Base-by-base conservation (phyloP, 1,140 invertebrate genomes). In the Propsilocerus akamusi region DNA sequence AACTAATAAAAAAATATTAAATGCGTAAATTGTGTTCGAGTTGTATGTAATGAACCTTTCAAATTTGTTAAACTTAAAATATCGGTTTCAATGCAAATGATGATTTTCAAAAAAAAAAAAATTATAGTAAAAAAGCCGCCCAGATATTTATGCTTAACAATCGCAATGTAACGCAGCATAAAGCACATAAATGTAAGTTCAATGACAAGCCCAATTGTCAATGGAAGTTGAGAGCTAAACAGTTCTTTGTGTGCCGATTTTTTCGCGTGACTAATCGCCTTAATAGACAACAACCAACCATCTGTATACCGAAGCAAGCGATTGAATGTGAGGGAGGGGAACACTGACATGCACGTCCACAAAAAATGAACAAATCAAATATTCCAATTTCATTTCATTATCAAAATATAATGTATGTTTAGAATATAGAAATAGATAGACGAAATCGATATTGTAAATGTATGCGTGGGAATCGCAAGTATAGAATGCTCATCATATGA, bases 121-220 rank as follows among this genome's bases (percentile, higher is more conserved):
- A 2, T 37, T 10, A 37, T 6, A 7, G 34, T 20, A 41, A 20
- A 20, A 41, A 41, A 41, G 17, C 34, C 34, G 34, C 34, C 17
- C 17, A 41, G 17, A 41, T 41, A 20, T 37, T n/a, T 37, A 17
- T 41, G 22, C 34, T 8, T 22, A 20, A 20, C 22, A 41, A 3
- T 30, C 11, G 11, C n/a, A 41, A 20, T 20, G 22, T 20, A 41
- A 41, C 17, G 14, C 17, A 41, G 17, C 22, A 20, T 17, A 30
- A 8, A 30, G 28, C 28, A 30, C 28, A 30, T n/a, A 11, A 8
- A 41, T 41, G 34, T 41, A 41, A 41, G 34, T 41, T 41, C 34
- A 41, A 41, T 41, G 34, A 41, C 34, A 41, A 41, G 34, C 34
- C 34, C 34, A 41, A 41, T 41, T 20, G 34, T 41, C 34, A 41